Base-by-base conservation (phyloP, 2,888 invertebrate genomes). In the Omphaloscelis lunosa region DNA sequence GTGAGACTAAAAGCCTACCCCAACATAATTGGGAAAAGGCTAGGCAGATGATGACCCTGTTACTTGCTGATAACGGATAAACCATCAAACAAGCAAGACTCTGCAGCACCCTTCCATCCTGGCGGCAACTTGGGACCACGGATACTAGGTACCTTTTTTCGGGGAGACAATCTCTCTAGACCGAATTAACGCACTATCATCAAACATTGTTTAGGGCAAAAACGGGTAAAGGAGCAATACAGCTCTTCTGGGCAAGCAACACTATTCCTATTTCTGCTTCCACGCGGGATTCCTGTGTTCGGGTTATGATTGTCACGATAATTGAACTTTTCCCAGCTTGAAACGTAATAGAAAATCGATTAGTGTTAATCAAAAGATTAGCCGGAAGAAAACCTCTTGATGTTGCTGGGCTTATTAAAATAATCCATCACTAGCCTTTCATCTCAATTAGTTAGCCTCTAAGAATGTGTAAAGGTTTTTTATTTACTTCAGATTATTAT, bases 401-500 rank as follows among this genome's bases (percentile, higher is more conserved):
- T 23, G 34, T 41, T 34, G n/a, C 12, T 71, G 9, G 5, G 23
- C 15, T 5, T 29, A 8, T 41, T 29, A 12, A 56, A 41, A 34
- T 1, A 27, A 39, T 78, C 0, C 15, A 20, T 34, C 11, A 39
- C 27, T n/a, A 3, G 29, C 8, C 20, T 71, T 23, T 29, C 12
- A 41, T 29, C 41, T 34, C 9, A 34, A 72, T 45, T 29, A 29
- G 29, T 56, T 23, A 12, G n/a, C 20, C 20, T 56, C 20, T 73
- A 58, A n/a, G 4, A 66, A 41, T 51, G 23, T 34, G 17, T n/a
- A 41, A 77, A 58, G 2, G 9, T 6, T 41, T 77, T 65, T 75
- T 72, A 29, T 29, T 34, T 20, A 12, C 8, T 45, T 56, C 29
- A 41, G 7, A 29, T 27, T 29, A 71, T 20, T n/a, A n/a, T n/a